Conservation (phyloP, 2,113 vertebrate genomes). For the Thalassoma bifasciatum region DNA sequence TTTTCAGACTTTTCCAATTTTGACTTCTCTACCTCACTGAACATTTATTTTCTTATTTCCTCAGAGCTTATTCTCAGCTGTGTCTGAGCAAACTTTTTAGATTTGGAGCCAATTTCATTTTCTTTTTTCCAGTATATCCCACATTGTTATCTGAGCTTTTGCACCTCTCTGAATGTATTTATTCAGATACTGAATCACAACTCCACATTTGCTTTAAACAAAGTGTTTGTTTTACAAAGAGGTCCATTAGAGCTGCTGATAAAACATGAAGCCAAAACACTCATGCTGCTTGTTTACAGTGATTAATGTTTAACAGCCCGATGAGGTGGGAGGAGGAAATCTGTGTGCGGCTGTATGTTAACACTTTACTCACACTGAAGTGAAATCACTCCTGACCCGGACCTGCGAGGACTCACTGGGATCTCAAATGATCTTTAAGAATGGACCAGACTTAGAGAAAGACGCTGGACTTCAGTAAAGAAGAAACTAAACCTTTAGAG, state of each 20-base stretch:
- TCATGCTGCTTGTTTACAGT: conserved; percentile 5
- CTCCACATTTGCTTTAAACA: neutral
- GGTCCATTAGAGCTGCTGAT: conserved; percentile 43
- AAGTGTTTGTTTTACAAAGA: conserved; percentile 8
- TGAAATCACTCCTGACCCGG: conserved; percentile 25
- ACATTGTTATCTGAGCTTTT: neutral
- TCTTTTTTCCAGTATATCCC: neutral
- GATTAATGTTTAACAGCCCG: conserved; percentile 81
- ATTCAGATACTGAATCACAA: neutral
- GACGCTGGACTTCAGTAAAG: neutral
- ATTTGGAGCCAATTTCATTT: neutral
- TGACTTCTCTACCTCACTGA: neutral
- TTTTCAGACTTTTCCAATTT: neutral
- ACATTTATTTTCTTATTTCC: neutral
- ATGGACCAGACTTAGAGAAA: neutral
- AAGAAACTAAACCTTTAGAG: neutral
- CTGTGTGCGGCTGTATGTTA: conserved; percentile 25
- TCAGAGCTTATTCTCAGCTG: neutral
- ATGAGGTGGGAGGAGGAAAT: conserved; percentile 60
- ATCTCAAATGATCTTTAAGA: neutral
- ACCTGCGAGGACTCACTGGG: neutral
- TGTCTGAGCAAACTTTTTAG: neutral
- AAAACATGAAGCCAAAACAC: conserved; percentile 20
- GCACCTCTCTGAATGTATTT: neutral
- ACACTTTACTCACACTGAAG: conserved; percentile 43